Percentiles rank a stretch among this genome's conserved stretches.
Evolutionary conservation across 2,888 invertebrate species (phyloP).

Genomic region (Hoplodrina blanda): DNA sequence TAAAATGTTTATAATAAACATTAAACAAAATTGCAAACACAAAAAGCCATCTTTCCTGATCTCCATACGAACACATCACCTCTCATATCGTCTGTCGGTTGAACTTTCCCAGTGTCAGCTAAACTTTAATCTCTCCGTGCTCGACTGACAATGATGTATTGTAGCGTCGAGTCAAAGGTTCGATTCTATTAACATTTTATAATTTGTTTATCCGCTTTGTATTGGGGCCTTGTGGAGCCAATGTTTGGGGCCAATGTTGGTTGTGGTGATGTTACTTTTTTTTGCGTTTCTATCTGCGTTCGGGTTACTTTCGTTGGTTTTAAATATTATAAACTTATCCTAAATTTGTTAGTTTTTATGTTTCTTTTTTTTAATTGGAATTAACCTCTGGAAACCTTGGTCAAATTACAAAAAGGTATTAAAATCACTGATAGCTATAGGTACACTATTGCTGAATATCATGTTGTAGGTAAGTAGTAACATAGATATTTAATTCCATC

Average conservation of each 20-base stretch:
- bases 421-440: too few species aligned
- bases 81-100: slow-evolving; percentile 36
- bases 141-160: slow-evolving; percentile 86
- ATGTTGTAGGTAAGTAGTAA: too few species aligned
- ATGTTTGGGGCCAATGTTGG: slow-evolving; percentile 52
- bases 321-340: too few species aligned
- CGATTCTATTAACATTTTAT: slow-evolving; percentile 86
- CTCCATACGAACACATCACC: slow-evolving; percentile 28
- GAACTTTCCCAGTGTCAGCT: slow-evolving; percentile 61
- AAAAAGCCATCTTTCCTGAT: background rate
- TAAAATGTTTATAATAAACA: too few species aligned
- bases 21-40: slow-evolving; percentile 4
- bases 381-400: too few species aligned
- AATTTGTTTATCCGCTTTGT: slow-evolving; percentile 78
- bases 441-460: too few species aligned
- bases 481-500: too few species aligned
- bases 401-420: too few species aligned
- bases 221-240: slow-evolving; percentile 28
- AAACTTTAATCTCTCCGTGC: slow-evolving; percentile 52
- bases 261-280: background rate
- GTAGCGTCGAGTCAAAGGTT: slow-evolving; percentile 84
- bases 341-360: too few species aligned
- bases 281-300: background rate
- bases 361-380: too few species aligned
- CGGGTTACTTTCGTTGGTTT: too few species aligned